phyloP scores from a whole-genome alignment of 2,113 vertebrate species.

The Cyanoramphus novaezelandiae region DNA sequence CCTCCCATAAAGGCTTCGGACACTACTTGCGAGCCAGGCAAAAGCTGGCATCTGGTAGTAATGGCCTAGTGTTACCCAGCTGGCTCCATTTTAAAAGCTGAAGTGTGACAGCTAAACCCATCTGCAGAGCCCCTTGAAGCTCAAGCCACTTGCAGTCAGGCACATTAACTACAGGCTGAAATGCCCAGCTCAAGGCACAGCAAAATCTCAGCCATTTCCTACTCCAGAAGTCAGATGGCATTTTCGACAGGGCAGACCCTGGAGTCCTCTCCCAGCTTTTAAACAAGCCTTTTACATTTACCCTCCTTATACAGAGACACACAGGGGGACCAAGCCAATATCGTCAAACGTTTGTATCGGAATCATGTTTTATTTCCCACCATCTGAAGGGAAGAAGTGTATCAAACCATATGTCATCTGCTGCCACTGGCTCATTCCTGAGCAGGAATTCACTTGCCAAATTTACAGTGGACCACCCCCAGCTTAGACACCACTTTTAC shows the following conservation, averaged over 20 bases:
- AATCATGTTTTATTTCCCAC: background rate
- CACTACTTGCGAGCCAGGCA: background rate
- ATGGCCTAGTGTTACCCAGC: background rate
- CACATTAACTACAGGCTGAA: background rate
- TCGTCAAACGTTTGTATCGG: fast-evolving
- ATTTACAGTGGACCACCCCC: background rate
- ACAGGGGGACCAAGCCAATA: background rate
- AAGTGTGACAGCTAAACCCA: background rate
- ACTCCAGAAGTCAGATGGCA: fast-evolving
- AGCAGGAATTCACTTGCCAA: background rate
- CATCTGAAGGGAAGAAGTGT: background rate
- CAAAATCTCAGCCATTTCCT: background rate
- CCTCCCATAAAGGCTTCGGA: background rate
- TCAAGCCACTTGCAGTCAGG: background rate
- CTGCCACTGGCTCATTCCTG: background rate
- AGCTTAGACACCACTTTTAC: background rate
- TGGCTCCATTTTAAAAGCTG: background rate
- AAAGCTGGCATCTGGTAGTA: background rate
- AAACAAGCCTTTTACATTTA: background rate
- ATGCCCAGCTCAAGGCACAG: background rate
- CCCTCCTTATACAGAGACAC: background rate
- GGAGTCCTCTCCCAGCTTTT: background rate
- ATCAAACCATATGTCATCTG: background rate
- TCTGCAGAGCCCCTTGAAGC: background rate
- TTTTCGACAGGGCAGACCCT: background rate